These are phyloP conservation scores for Volucella inflata DNA, from an alignment of 2,888 invertebrate species.

Conservation along the genomic window DNA sequence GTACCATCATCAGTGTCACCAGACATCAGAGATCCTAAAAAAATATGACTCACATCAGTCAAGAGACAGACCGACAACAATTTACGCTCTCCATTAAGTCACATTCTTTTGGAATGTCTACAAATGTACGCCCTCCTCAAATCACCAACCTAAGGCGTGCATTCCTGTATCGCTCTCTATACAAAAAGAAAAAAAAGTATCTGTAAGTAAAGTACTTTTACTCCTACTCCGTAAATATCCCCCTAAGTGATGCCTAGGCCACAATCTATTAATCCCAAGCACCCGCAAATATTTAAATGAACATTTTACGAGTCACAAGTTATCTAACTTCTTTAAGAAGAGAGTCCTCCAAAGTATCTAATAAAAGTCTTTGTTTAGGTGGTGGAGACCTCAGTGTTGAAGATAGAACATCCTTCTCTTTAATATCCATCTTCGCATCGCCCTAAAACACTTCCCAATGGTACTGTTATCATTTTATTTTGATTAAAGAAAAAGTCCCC, in stretches of 20 bases:
- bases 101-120: slow-evolving; percentile 3
- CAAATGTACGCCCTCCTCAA: slow-evolving; percentile 10
- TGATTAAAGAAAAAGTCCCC: slow-evolving; percentile 56
- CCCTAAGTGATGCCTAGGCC: slow-evolving; percentile 16
- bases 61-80: neutral
- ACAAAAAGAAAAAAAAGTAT: neutral
- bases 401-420: neutral
- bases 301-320: slow-evolving; percentile 64
- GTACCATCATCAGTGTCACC: neutral
- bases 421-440: neutral
- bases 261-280: slow-evolving; percentile 51
- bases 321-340: slow-evolving; percentile 27
- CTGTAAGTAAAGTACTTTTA: neutral
- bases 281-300: slow-evolving; percentile 63
- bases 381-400: too few relatives aligned
- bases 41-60: slow-evolving; percentile 8
- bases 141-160: too few relatives aligned
- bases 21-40: slow-evolving; percentile 5
- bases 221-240: neutral
- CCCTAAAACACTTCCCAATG: slow-evolving; percentile 9
- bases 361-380: slow-evolving; percentile 20
- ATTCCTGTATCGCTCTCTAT: neutral
- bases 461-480: slow-evolving; percentile 66
- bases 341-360: slow-evolving; percentile 49
- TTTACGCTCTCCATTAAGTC: slow-evolving; percentile 33